Evolutionary conservation across 2,797 vertebrate genomes (phyloP).

Genomic region (Margarornis squamiger): DNA sequence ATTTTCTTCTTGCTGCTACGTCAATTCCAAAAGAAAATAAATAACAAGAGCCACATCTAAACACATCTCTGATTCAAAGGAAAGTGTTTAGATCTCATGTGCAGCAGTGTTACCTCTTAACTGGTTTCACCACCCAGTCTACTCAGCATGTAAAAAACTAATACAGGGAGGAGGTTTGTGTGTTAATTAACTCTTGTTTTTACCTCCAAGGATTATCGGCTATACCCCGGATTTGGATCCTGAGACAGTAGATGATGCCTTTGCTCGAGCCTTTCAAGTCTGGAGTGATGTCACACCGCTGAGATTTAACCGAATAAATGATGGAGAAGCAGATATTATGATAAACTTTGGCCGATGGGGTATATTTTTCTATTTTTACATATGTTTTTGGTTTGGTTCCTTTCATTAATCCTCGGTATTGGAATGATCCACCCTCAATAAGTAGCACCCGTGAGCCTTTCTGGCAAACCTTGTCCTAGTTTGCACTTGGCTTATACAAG

Average conservation of each 20-base stretch:
- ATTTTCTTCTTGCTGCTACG: background rate
- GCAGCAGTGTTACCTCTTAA: background rate
- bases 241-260: slow-evolving; percentile 93
- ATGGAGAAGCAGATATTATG: slow-evolving; percentile 98
- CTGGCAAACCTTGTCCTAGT: background rate
- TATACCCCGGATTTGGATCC: slow-evolving; percentile 92
- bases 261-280: slow-evolving; percentile 94
- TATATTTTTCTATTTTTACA: slow-evolving; percentile 68
- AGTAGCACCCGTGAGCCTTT: background rate
- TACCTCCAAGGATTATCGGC: slow-evolving; percentile 87
- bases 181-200: background rate
- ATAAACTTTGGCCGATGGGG: slow-evolving; percentile 98
- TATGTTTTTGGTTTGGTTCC: background rate
- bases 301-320: slow-evolving; percentile 85
- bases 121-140: background rate
- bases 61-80: background rate
- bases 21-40: background rate
- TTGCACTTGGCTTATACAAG: background rate
- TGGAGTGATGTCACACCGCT: slow-evolving; percentile 96
- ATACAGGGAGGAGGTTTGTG: background rate
- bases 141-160: background rate
- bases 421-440: background rate
- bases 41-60: background rate
- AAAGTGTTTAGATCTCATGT: background rate
- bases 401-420: slow-evolving; percentile 5